Percentiles rank a stretch among this genome's conserved stretches.
Conservation (phyloP, 2,888 invertebrate species). For the Lasius fuliginosus region DNA sequence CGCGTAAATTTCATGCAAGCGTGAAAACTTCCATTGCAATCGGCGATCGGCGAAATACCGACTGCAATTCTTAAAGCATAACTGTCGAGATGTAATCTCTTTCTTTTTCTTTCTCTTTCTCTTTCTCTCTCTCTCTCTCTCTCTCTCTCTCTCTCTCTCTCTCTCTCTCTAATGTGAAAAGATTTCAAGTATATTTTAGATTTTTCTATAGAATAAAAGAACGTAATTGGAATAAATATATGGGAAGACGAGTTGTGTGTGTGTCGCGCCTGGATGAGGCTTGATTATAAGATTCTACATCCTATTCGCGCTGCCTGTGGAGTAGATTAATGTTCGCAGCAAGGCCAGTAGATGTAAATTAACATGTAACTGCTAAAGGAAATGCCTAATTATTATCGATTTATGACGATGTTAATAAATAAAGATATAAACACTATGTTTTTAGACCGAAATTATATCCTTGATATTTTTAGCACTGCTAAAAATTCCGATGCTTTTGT, state of each 20-base stretch:
- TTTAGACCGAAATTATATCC: background rate
- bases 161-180: background rate
- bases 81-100: conserved; percentile 7
- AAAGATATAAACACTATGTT: background rate
- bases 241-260: background rate
- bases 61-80: background rate
- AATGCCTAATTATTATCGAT: conserved; percentile 19
- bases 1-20: conserved; percentile 53
- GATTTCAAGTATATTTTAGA: background rate
- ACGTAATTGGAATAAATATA: background rate
- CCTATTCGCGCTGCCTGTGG: background rate
- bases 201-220: background rate
- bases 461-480: background rate
- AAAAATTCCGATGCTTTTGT: background rate
- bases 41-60: background rate
- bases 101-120: background rate
- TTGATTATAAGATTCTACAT: background rate
- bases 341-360: conserved; percentile 31
- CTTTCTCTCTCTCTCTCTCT: background rate
- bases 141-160: background rate
- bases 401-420: conserved; percentile 33
- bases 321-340: conserved; percentile 41
- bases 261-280: background rate
- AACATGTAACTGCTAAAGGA: conserved; percentile 26
- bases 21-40: conserved; percentile 44